phyloP scores from a whole-genome alignment of 2,797 vertebrate genomes.

The Alca torda region DNA sequence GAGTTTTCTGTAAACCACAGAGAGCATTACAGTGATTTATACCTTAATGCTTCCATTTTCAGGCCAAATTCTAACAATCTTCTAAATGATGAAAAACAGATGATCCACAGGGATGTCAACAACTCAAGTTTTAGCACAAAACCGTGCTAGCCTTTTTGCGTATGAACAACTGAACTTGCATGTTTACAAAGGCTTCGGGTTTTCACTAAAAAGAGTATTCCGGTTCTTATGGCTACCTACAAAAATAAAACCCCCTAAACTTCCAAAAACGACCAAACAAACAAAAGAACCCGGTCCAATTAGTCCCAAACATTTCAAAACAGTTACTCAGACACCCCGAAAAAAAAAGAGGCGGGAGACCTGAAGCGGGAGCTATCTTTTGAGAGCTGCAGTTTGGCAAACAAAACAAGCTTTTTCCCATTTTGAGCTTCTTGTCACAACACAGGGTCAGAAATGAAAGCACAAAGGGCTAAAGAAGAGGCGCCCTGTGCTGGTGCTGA shows the following conservation, averaged over 20 bases:
- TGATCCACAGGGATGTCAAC: background rate
- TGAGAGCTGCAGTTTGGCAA: background rate
- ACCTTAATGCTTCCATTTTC: conserved; percentile 12
- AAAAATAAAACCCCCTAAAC: background rate
- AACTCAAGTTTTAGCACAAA: background rate
- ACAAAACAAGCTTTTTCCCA: background rate
- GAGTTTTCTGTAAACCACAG: background rate
- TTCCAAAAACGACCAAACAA: background rate
- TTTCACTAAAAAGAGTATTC: background rate
- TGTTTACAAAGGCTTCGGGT: background rate
- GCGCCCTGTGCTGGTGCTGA: background rate
- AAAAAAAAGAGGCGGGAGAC: background rate
- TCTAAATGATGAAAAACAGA: conserved; percentile 19
- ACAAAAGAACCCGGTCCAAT: background rate
- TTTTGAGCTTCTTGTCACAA: conserved; percentile 20
- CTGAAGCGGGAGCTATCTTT: background rate
- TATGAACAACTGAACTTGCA: background rate
- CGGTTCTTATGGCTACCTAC: background rate
- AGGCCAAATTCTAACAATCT: conserved; percentile 14
- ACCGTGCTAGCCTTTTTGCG: background rate
- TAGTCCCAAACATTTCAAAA: background rate
- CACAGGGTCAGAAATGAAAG: background rate
- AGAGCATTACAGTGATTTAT: conserved; percentile 28
- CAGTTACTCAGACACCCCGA: background rate
- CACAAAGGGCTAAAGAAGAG: background rate